A percentile compares a stretch with the other conserved stretches of the same genome.
phyloP scores from a whole-genome alignment of 2,888 invertebrate genomes.

The Fragum whitleyi region DNA sequence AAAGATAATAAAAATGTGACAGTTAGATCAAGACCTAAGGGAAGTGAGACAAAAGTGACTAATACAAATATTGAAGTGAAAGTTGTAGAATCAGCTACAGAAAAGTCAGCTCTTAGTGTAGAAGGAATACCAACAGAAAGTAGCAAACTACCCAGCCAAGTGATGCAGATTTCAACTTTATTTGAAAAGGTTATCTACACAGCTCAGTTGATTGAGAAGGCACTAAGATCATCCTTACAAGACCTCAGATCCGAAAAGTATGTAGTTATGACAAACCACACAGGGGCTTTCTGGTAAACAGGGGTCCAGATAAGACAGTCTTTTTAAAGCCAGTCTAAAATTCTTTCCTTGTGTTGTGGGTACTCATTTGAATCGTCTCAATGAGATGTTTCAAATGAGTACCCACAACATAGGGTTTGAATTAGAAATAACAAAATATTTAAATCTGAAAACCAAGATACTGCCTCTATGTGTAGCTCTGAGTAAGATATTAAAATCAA shows the following conservation, averaged over 20 bases:
- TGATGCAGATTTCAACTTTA: constrained; percentile 51
- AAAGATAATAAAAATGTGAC: constrained; percentile 3
- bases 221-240: constrained; percentile 67
- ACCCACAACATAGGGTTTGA: too few species aligned
- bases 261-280: constrained; percentile 43
- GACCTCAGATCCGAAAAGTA: constrained; percentile 74
- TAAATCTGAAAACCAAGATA: too few species aligned
- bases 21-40: neutral
- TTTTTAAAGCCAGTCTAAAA: too few species aligned
- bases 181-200: constrained; percentile 63
- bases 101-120: neutral
- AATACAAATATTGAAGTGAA: neutral
- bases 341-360: too few species aligned
- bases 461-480: too few species aligned
- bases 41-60: neutral
- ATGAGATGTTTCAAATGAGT: too few species aligned
- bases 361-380: too few species aligned
- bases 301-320: too few species aligned
- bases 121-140: neutral
- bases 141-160: constrained; percentile 39
- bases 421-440: too few species aligned
- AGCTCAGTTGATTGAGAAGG: constrained; percentile 69
- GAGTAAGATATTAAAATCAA: too few species aligned
- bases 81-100: neutral
- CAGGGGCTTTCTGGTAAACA: neutral